Conservation (phyloP, 2,888 invertebrate genomes). For the Watsonalla cultraria region DNA sequence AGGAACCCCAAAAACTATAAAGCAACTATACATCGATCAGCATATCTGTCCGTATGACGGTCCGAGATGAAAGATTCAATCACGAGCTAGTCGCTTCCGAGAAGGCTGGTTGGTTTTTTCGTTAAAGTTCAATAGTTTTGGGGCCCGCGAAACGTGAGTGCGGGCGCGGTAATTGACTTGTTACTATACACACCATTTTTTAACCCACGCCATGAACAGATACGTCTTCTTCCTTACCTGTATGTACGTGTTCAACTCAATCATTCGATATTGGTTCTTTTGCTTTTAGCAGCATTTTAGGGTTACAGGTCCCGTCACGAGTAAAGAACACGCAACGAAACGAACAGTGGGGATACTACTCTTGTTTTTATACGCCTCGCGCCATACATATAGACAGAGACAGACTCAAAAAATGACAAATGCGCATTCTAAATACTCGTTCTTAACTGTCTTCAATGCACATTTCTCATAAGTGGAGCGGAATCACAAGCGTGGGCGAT, state of each 20-base stretch:
- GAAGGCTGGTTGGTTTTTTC: conserved; percentile 52
- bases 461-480: too few relatives aligned
- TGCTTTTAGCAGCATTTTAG: too few relatives aligned
- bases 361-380: too few relatives aligned
- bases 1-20: conserved; percentile 26
- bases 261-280: too few relatives aligned
- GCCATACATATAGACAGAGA: too few relatives aligned
- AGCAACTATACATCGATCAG: conserved; percentile 44
- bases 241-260: not conserved
- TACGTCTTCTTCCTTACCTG: not conserved
- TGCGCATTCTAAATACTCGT: too few relatives aligned
- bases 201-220: not conserved
- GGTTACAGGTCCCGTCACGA: too few relatives aligned
- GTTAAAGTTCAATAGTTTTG: conserved; percentile 46
- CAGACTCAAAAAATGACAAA: too few relatives aligned
- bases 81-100: conserved; percentile 59
- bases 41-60: conserved; percentile 39
- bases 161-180: conserved; percentile 16
- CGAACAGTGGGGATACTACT: too few relatives aligned
- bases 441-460: too few relatives aligned
- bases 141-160: conserved; percentile 26
- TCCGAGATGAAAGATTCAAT: conserved; percentile 67
- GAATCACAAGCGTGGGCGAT: too few relatives aligned
- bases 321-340: too few relatives aligned
- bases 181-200: conserved; percentile 8